Percentiles rank a stretch among this genome's conserved stretches.
Conservation (phyloP, 2,113 vertebrate species). For the Riparia riparia region DNA sequence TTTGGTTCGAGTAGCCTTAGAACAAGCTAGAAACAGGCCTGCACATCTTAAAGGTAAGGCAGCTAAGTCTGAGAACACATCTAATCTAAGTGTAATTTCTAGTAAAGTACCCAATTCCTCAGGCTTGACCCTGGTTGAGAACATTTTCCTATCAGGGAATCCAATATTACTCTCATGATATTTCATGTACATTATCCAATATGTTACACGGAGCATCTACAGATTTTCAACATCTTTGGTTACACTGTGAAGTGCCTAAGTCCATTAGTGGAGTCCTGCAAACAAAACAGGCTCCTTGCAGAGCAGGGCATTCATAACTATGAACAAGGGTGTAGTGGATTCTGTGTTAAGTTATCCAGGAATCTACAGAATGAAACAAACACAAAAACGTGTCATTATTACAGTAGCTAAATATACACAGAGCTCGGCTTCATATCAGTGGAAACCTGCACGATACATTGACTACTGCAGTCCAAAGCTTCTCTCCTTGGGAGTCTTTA, state of each 20-base stretch:
- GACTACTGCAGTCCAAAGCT: neutral
- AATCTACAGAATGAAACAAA: neutral
- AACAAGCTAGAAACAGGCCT: constrained; percentile 28
- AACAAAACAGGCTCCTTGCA: neutral
- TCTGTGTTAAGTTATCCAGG: neutral
- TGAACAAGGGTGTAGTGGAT: neutral
- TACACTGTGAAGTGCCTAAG: neutral
- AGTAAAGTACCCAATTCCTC: neutral
- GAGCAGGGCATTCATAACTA: neutral
- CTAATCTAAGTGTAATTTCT: neutral
- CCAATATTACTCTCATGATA: accelerated
- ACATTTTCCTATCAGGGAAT: neutral
- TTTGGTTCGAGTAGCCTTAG: neutral
- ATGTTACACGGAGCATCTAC: accelerated
- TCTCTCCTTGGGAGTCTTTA: neutral
- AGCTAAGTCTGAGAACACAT: neutral
- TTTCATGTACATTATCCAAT: neutral
- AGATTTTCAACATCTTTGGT: neutral
- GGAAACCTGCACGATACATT: neutral
- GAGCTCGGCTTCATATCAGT: neutral
- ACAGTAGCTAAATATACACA: neutral
- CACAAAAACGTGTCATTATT: neutral
- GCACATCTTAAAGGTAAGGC: constrained; percentile 12
- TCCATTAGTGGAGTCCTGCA: neutral
- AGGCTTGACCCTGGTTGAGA: neutral